These are phyloP conservation scores for Misgurnus mizolepis DNA, from an alignment of 2,113 vertebrate genomes.

Conservation along the genomic window DNA sequence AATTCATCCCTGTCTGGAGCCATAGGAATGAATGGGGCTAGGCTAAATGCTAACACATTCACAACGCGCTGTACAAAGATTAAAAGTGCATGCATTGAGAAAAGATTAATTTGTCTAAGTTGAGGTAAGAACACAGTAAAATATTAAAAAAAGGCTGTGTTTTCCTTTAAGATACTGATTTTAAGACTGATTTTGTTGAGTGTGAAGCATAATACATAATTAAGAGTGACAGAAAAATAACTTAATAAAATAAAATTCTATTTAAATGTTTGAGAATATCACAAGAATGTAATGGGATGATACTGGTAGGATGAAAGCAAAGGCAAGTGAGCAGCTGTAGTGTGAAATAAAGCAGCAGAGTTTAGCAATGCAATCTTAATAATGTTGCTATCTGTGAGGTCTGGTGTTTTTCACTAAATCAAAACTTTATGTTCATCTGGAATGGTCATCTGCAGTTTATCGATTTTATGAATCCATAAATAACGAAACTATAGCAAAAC, in stretches of 20 bases:
- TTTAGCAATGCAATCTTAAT: not conserved
- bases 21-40: no score
- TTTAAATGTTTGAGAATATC: not conserved
- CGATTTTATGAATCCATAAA: not conserved
- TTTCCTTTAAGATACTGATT: no score
- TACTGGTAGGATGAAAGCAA: not conserved
- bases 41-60: no score
- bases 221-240: not conserved
- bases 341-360: not conserved
- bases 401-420: not conserved
- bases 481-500: not conserved
- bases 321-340: constrained; percentile 15
- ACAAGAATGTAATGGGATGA: constrained; percentile 13
- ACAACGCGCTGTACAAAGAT: no score
- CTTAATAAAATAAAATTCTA: not conserved
- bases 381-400: not conserved
- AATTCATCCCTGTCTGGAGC: no score
- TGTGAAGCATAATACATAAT: no score
- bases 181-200: no score
- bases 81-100: no score
- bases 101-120: no score
- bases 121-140: no score
- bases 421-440: not conserved
- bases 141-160: no score
- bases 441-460: not conserved